Conservation (phyloP, 2,888 invertebrate genomes). For the Ctenicera cuprea region DNA sequence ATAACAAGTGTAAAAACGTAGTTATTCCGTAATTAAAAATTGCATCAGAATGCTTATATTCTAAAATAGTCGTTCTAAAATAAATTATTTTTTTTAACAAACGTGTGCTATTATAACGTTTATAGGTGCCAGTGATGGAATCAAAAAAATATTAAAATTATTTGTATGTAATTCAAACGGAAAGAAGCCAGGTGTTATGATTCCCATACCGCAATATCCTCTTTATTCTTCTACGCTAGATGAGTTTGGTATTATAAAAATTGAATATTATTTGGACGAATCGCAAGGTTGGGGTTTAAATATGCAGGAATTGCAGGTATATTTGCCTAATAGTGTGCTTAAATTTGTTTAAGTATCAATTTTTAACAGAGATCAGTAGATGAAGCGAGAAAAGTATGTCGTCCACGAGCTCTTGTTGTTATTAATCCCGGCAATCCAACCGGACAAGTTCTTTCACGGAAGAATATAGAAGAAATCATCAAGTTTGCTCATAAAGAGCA, state of each 20-base stretch:
- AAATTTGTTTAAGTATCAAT: neutral
- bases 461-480: constrained; percentile 83
- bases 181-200: constrained; percentile 78
- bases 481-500: constrained; percentile 81
- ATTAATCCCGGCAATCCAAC: constrained; percentile 90
- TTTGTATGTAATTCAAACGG: constrained; percentile 66
- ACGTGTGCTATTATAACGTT: neutral
- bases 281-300: constrained; percentile 80
- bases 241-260: constrained; percentile 80
- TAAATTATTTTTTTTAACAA: no score
- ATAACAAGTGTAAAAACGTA: no score
- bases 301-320: constrained; percentile 75
- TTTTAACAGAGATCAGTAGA: constrained; percentile 21
- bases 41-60: no score
- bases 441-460: constrained; percentile 78
- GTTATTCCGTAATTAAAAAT: no score
- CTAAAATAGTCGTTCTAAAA: no score
- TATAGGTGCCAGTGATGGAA: constrained; percentile 54
- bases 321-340: neutral
- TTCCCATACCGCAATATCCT: constrained; percentile 88
- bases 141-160: constrained; percentile 65
- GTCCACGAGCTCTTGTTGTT: constrained; percentile 81
- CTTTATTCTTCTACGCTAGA: constrained; percentile 83
- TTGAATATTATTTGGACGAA: constrained; percentile 84
- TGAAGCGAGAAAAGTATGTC: constrained; percentile 72